Evolutionary conservation across 2,888 invertebrate species (phyloP).

Genomic region (Idaea biselata): DNA sequence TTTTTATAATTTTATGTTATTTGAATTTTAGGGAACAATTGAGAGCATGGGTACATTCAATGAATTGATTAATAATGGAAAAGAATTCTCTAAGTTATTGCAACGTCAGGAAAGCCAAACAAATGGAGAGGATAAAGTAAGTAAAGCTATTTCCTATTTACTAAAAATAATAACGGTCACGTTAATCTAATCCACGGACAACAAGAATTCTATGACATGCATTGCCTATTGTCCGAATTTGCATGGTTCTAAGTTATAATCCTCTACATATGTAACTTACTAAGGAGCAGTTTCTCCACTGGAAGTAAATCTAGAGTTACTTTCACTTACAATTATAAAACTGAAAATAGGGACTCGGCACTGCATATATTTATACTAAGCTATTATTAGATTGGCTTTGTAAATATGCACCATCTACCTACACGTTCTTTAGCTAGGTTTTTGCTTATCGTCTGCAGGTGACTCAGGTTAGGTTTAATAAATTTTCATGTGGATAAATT

Average conservation of each 20-base stretch:
- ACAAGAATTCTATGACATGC: neutral
- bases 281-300: no score
- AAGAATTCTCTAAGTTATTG: slow-evolving; percentile 68
- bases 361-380: no score
- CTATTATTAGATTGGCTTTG: no score
- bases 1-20: slow-evolving; percentile 5
- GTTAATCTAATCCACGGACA: neutral
- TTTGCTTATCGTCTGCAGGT: no score
- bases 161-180: neutral
- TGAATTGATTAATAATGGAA: slow-evolving; percentile 76
- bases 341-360: no score
- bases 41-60: slow-evolving; percentile 82
- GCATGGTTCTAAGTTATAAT: no score
- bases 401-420: no score
- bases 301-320: no score
- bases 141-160: neutral
- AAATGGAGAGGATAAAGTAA: slow-evolving; percentile 24
- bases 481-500: neutral
- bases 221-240: no score
- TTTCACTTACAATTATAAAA: no score
- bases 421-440: no score
- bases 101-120: slow-evolving; percentile 50
- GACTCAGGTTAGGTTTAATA: neutral
- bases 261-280: no score
- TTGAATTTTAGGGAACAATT: slow-evolving; percentile 69